These are phyloP conservation scores for Phaethon lepturus DNA, from an alignment of 2,113 vertebrate species.

Conservation along the genomic window DNA sequence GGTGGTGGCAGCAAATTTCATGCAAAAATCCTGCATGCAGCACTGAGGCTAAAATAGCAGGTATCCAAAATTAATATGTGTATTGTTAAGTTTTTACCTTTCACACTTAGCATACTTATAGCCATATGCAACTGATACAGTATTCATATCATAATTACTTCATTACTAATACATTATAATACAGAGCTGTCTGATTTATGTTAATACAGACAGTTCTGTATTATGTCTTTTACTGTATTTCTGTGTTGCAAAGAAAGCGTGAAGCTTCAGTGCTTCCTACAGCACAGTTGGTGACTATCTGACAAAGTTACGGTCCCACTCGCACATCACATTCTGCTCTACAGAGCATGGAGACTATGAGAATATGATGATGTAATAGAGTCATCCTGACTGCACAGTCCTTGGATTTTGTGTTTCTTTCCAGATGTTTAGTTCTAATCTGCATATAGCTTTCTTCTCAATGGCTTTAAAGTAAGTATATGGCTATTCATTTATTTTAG, in stretches of 20 bases:
- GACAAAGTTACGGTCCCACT: neutral
- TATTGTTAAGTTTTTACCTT: neutral
- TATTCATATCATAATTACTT: neutral
- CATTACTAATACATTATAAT: neutral
- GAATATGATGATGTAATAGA: neutral
- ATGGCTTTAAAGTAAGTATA: neutral
- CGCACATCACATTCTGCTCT: neutral
- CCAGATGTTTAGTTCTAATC: neutral
- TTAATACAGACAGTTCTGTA: neutral
- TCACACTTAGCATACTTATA: neutral
- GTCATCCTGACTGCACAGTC: neutral
- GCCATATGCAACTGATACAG: neutral
- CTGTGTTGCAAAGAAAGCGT: neutral
- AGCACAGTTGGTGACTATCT: neutral
- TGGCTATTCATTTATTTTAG: neutral
- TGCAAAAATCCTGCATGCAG: neutral
- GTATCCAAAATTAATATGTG: neutral
- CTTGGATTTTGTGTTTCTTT: neutral
- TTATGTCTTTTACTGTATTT: neutral
- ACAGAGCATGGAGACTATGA: neutral
- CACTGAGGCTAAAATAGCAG: neutral
- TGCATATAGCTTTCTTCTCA: neutral
- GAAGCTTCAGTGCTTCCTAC: neutral
- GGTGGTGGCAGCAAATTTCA: neutral
- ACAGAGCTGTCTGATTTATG: neutral